Evolutionary conservation across 53 echinoderm and acorn worm genomes (phyloP).

Genomic region (Pentamera pediparva): DNA sequence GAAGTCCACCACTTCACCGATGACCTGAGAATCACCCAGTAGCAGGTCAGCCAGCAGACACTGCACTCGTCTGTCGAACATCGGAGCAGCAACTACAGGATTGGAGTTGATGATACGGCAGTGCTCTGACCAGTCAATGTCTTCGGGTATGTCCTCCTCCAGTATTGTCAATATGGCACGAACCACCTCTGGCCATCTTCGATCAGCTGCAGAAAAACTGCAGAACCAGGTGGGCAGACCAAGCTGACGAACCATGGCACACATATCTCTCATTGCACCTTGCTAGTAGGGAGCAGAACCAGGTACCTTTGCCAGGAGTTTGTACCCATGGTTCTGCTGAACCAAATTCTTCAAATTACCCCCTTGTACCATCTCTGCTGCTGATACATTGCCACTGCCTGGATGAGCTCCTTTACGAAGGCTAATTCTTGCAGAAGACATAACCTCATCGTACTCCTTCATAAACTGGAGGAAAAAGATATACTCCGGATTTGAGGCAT

Average conservation of each 20-base stretch:
- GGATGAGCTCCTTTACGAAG: constrained; percentile 55
- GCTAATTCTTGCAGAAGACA: constrained; percentile 62
- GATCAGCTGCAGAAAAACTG: constrained; percentile 51
- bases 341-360: constrained; percentile 29
- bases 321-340: too few relatives aligned
- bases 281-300: constrained; percentile 62
- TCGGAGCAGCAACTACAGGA: constrained; percentile 70
- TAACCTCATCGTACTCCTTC: constrained; percentile 49
- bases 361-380: constrained; percentile 14
- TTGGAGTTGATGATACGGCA: constrained; percentile 51
- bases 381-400: constrained; percentile 12
- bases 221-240: constrained; percentile 50
- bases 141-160: background rate
- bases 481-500: constrained; percentile 55
- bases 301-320: constrained; percentile 50
- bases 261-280: constrained; percentile 44
- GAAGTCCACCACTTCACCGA: constrained; percentile 52
- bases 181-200: constrained; percentile 44
- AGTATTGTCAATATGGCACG: constrained; percentile 12
- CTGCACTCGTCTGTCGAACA: constrained; percentile 58
- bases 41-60: constrained; percentile 48
- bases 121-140: constrained; percentile 49
- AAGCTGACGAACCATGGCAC: constrained; percentile 40
- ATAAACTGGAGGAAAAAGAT: constrained; percentile 68
- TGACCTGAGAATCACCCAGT: constrained; percentile 46